Conservation (phyloP, 2,797 vertebrate species). For the Arnoldichthys spilopterus region DNA sequence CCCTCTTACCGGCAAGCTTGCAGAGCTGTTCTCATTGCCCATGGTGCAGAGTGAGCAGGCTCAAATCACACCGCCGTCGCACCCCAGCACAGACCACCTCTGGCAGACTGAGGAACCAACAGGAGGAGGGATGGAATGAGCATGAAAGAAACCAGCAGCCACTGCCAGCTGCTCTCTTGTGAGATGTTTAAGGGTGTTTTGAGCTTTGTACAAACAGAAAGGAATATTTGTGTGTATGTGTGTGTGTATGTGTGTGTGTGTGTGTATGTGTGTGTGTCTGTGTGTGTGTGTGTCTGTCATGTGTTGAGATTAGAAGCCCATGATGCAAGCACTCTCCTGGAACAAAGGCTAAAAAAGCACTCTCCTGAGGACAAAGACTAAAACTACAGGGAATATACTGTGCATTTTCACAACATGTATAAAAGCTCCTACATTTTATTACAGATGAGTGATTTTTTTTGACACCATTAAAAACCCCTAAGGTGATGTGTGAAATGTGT, state of each 20-base stretch:
- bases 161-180: constrained; percentile 17
- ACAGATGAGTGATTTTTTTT: neutral
- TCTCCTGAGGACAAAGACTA: neutral
- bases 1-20: constrained; percentile 75
- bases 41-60: constrained; percentile 69
- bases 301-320: constrained; percentile 57
- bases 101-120: constrained; percentile 47
- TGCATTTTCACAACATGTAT: neutral
- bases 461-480: neutral
- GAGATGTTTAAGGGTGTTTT: constrained; percentile 52
- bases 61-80: constrained; percentile 73
- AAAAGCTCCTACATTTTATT: neutral
- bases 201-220: constrained; percentile 60
- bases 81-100: constrained; percentile 64
- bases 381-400: neutral
- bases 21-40: constrained; percentile 82
- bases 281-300: constrained; percentile 47
- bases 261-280: constrained; percentile 19
- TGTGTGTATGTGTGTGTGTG: constrained; percentile 41
- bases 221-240: constrained; percentile 41
- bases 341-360: constrained; percentile 48
- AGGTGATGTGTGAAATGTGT: neutral
- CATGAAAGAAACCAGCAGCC: constrained; percentile 21
- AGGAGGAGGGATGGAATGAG: constrained; percentile 36
- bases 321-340: constrained; percentile 47